Base-by-base conservation (phyloP, 1,140 invertebrate species). In the Oryzaephilus surinamensis region DNA sequence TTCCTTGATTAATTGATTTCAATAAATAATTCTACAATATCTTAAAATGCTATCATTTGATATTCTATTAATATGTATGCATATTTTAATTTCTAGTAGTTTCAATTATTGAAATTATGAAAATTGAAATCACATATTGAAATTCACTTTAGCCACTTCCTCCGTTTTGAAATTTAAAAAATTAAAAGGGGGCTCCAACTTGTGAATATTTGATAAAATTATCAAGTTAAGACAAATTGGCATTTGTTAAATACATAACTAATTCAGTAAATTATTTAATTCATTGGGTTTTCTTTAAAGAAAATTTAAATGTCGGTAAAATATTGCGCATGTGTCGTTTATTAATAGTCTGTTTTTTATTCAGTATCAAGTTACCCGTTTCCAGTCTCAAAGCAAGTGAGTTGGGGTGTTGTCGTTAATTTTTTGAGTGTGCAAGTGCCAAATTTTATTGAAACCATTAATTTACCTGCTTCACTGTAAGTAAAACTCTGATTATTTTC, bases 331-430 rank as follows among this genome's bases (percentile, higher is more conserved):
- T 33, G 43, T 37, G 43, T 17, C 15, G 13, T 45, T 45, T 45
- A 45, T 40, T 32, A 45, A 45, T 45, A 45, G 43, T 34, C 34
- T 32, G 14, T 44, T 45, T 45, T n/a, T n/a, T n/a, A n/a, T n/a
- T n/a, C 36, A 40, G 43, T 45, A 45, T 45, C 43, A 45, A 36
- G 40, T 45, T 40, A 40, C 43, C 36, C 19, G 38, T 45, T 45
- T 45, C 40, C 38, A 45, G 43, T 45, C 43, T 33, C 33, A 33
- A 35, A 26, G 37, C 40, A 30, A 30, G 24, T 31, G 32, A 20
- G 38, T 20, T 39, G 38, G 43, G 43, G 38, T 40, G 19, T 40
- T 31, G 32, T 45, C 20, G 37, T 45, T 33, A 28, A 21, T 30
- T 6, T 21, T 38, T 15, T 20, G 32, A 43, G 28, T 15, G 41